These are phyloP conservation scores for Apantesis nais DNA, from an alignment of 2,888 invertebrate genomes.

Conservation along the genomic window DNA sequence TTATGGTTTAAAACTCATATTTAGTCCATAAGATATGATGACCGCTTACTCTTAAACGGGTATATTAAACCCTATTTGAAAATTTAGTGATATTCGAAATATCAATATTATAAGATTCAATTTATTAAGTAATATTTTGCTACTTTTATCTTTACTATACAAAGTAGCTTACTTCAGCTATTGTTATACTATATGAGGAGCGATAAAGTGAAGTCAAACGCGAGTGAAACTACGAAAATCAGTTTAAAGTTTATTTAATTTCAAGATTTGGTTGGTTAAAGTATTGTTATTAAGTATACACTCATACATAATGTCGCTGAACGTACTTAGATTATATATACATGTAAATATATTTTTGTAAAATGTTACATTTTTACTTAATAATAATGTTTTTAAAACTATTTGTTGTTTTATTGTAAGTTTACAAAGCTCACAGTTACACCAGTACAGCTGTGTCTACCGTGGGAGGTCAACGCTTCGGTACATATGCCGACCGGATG, in stretches of 20 bases:
- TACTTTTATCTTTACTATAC: not conserved
- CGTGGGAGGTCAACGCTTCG: too few relatives aligned
- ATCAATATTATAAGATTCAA: not conserved
- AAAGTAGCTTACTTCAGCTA: not conserved
- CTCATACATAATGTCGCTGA: constrained; percentile 41
- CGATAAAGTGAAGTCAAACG: not conserved
- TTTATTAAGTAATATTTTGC: not conserved
- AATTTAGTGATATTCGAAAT: not conserved
- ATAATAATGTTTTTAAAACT: constrained; percentile 81
- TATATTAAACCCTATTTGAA: not conserved
- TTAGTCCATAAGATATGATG: not conserved
- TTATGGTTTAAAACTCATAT: not conserved
- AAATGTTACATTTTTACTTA: constrained; percentile 83
- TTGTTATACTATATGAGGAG: too few relatives aligned
- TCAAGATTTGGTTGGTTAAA: constrained; percentile 6
- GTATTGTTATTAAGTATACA: not conserved
- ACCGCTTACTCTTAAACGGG: not conserved
- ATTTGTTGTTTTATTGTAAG: constrained; percentile 47
- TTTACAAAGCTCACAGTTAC: too few relatives aligned
- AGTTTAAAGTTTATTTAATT: not conserved
- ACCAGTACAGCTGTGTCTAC: too few relatives aligned
- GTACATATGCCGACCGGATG: too few relatives aligned
- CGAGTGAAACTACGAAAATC: too few relatives aligned
- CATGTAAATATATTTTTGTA: constrained; percentile 85
- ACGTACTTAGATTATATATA: constrained; percentile 56